These are phyloP conservation scores for Leptopilina boulardi DNA, from an alignment of 1,140 invertebrate genomes.

Conservation along the genomic window DNA sequence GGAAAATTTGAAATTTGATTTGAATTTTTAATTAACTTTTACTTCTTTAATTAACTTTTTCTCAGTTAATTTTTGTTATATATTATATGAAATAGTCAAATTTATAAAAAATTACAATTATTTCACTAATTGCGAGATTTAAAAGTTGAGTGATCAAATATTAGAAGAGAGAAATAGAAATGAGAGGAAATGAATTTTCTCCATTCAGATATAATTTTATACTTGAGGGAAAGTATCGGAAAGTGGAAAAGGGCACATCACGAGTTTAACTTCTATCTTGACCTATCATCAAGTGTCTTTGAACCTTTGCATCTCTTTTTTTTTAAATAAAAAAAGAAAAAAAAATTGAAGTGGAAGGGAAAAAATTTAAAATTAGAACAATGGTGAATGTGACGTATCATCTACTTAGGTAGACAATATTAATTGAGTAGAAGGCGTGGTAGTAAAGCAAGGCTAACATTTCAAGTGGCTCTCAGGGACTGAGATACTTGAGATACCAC, in stretches of 20 bases:
- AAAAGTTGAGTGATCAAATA: no score
- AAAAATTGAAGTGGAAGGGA: background rate
- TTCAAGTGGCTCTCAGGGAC: slow-evolving; percentile 40
- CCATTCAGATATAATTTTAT: background rate
- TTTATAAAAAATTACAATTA: no score
- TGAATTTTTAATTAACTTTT: no score
- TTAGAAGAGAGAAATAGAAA: background rate
- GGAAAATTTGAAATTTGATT: no score
- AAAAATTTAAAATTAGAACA: slow-evolving; percentile 39
- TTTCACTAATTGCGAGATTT: no score
- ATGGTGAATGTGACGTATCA: slow-evolving; percentile 51
- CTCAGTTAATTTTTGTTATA: no score
- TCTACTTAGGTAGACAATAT: slow-evolving; percentile 40
- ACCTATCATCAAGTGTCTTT: background rate
- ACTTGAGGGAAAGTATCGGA: background rate
- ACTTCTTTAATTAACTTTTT: no score
- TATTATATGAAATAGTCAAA: no score
- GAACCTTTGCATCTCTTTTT: slow-evolving; percentile 7
- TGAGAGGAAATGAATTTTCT: background rate
- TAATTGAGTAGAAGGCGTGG: slow-evolving; percentile 47
- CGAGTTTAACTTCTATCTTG: background rate
- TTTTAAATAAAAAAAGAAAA: background rate
- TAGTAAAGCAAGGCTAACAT: slow-evolving; percentile 3
- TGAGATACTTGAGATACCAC: slow-evolving; percentile 46
- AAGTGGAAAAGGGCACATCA: slow-evolving; percentile 14